These are phyloP conservation scores for Siniperca scherzeri DNA, from an alignment of 2,797 vertebrate genomes.

Conservation along the genomic window DNA sequence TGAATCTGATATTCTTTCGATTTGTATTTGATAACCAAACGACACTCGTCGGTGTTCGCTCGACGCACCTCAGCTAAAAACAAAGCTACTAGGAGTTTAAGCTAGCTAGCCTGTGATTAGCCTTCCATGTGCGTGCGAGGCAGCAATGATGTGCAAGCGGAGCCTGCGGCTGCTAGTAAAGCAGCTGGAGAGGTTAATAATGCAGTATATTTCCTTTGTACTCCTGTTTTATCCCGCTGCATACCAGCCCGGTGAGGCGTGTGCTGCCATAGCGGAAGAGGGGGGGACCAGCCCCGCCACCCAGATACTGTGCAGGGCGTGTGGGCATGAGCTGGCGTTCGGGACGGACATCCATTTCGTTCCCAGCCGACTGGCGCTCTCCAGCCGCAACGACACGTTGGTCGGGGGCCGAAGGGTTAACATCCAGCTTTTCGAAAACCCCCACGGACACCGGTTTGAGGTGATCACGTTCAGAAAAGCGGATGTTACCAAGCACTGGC, in stretches of 20 bases:
- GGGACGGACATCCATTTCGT: slow-evolving; percentile 64
- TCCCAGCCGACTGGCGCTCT: slow-evolving; percentile 71
- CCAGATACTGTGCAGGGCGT: slow-evolving; percentile 68
- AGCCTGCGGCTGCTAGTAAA: not conserved
- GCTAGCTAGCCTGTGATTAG: slow-evolving; percentile 26
- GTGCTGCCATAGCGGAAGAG: slow-evolving; percentile 19
- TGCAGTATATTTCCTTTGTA: not conserved
- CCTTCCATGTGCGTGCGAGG: slow-evolving; percentile 22
- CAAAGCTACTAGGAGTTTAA: slow-evolving; percentile 15
- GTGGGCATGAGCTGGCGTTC: slow-evolving; percentile 71
- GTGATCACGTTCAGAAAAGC: slow-evolving; percentile 78
- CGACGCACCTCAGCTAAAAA: slow-evolving; percentile 30
- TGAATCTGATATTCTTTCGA: fast-evolving
- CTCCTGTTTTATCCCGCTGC: slow-evolving; percentile 26
- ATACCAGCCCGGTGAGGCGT: slow-evolving; percentile 36
- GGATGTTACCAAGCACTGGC: slow-evolving; percentile 78
- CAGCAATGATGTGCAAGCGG: slow-evolving; percentile 19
- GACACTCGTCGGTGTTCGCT: not conserved
- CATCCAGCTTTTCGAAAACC: slow-evolving; percentile 78
- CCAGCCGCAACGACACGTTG: slow-evolving; percentile 71
- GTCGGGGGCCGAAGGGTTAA: slow-evolving; percentile 54
- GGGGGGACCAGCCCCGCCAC: slow-evolving; percentile 40
- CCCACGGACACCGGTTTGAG: slow-evolving; percentile 77
- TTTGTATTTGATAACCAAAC: not conserved
- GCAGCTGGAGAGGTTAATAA: not conserved